These are phyloP conservation scores for Physella acuta DNA, from an alignment of 1,140 invertebrate species.

Conservation along the genomic window DNA sequence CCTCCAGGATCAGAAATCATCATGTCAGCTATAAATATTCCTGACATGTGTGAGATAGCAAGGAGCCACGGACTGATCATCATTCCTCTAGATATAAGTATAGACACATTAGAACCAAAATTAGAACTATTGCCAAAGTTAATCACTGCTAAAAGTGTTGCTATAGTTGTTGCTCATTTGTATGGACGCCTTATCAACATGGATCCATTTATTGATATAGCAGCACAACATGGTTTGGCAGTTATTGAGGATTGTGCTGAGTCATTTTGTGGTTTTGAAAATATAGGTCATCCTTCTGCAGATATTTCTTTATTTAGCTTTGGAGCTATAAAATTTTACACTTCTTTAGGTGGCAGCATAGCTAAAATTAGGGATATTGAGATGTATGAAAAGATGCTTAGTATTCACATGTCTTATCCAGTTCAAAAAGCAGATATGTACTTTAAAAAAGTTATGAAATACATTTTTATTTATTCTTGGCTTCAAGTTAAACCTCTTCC, in stretches of 20 bases:
- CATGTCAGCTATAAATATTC: conserved; percentile 61
- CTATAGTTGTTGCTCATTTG: conserved; percentile 56
- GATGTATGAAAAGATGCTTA: conserved; percentile 48
- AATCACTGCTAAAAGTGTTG: conserved; percentile 54
- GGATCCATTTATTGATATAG: conserved; percentile 48
- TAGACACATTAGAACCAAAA: conserved; percentile 55
- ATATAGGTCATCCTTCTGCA: conserved; percentile 50
- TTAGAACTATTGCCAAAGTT: conserved; percentile 47
- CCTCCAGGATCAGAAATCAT: conserved; percentile 58
- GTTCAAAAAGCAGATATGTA: conserved; percentile 46
- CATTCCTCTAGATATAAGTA: conserved; percentile 53
- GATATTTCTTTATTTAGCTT: conserved; percentile 59
- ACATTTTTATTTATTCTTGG: conserved; percentile 42
- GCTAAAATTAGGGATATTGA: conserved; percentile 50
- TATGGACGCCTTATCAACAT: conserved; percentile 55
- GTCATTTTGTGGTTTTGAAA: conserved; percentile 55
- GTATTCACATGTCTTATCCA: conserved; percentile 39
- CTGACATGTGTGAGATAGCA: conserved; percentile 55
- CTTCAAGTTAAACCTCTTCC: conserved; percentile 47
- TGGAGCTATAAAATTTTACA: conserved; percentile 58
- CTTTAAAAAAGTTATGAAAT: conserved; percentile 55
- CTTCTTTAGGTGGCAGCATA: conserved; percentile 57
- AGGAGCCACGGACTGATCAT: conserved; percentile 52
- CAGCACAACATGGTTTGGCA: conserved; percentile 42
- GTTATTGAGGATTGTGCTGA: conserved; percentile 61